Conservation (phyloP, 1,140 invertebrate species). For the Thalassaphorura encarpata region DNA sequence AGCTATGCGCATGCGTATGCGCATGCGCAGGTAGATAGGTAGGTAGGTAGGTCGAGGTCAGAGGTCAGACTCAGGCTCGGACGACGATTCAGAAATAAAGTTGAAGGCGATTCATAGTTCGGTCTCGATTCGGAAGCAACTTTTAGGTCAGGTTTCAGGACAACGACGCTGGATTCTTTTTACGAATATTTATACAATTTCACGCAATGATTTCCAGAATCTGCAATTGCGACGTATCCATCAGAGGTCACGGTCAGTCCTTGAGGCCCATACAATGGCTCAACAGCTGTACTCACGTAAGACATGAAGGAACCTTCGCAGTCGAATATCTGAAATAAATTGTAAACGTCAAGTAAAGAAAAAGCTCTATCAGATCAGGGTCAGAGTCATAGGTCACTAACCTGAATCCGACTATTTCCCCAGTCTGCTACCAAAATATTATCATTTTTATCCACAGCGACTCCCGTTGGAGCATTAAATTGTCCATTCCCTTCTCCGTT, state of each 20-base stretch:
- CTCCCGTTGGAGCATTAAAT: slow-evolving; percentile 50
- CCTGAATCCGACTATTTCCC: slow-evolving; percentile 50
- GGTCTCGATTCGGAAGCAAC: no score
- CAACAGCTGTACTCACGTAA: slow-evolving; percentile 45
- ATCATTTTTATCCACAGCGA: slow-evolving; percentile 45
- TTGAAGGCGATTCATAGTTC: no score
- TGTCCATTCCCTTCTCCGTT: slow-evolving; percentile 48
- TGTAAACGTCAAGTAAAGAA: slow-evolving; percentile 1
- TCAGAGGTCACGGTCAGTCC: slow-evolving; percentile 44
- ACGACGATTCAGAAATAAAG: no score
- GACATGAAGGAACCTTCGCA: slow-evolving; percentile 46
- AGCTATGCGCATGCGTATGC: no score
- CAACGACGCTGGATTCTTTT: no score
- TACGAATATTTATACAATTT: slow-evolving; percentile 37
- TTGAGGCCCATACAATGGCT: slow-evolving; percentile 50
- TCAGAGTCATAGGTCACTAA: slow-evolving; percentile 32
- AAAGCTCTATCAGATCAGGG: background rate
- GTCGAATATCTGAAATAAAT: slow-evolving; percentile 45
- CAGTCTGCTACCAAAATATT: slow-evolving; percentile 50
- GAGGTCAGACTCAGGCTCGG: no score
- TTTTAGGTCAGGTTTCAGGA: no score
- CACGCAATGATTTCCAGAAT: slow-evolving; percentile 51
- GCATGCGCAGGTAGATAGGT: no score
- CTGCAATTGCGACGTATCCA: slow-evolving; percentile 46
- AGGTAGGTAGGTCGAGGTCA: no score